A percentile compares a stretch with the other conserved stretches of the same genome.
Conservation (phyloP, 2,888 invertebrate genomes). For the Ornithoptera alexandrae region DNA sequence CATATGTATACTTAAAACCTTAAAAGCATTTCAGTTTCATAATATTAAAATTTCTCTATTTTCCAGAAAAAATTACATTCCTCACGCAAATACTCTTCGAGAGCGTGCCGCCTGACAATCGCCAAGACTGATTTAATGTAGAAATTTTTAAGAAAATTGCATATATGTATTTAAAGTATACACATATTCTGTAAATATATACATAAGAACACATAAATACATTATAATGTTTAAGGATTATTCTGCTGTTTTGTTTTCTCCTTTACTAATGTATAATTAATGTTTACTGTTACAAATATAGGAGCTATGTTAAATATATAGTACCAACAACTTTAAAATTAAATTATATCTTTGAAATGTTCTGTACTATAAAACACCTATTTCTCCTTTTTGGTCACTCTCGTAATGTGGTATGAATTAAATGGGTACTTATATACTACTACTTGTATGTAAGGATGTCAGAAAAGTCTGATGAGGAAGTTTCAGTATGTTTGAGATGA, state of each 20-base stretch:
- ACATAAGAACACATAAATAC: constrained; percentile 22
- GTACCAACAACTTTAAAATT: no score
- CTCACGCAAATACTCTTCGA: constrained; percentile 83
- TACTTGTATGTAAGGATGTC: no score
- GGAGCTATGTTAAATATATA: no score
- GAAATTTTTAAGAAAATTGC: constrained; percentile 4
- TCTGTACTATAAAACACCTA: no score
- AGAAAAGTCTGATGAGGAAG: no score
- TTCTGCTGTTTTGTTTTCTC: constrained; percentile 8
- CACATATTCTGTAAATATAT: constrained; percentile 28
- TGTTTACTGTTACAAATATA: no score
- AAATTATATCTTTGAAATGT: no score
- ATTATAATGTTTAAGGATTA: constrained; percentile 13
- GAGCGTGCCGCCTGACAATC: constrained; percentile 82
- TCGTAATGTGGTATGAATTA: no score
- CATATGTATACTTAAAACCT: neutral
- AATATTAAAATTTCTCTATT: constrained; percentile 28
- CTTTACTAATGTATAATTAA: no score
- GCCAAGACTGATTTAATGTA: constrained; percentile 62
- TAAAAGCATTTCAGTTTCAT: neutral
- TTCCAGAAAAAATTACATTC: constrained; percentile 83
- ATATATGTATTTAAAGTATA: constrained; percentile 13
- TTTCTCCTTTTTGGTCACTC: no score
- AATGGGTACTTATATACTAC: no score
- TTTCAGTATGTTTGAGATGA: no score